Conservation (phyloP, 2,113 vertebrate species). For the Odobenus rosmarus region DNA sequence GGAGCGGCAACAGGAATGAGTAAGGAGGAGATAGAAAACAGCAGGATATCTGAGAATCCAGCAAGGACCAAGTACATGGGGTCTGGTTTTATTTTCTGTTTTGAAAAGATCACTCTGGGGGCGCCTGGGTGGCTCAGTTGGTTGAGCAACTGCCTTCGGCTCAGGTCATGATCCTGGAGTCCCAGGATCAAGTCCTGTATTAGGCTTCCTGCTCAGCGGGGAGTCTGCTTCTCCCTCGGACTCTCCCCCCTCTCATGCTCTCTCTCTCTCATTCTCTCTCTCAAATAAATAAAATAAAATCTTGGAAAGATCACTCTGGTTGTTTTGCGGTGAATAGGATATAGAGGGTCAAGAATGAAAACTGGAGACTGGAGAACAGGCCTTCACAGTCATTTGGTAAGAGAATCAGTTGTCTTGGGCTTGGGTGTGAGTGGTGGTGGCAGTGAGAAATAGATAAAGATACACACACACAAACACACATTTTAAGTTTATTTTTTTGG, state of each 20-base stretch:
- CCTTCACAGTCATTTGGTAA: neutral
- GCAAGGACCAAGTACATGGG: neutral
- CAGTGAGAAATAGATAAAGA: neutral
- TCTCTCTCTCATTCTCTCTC: too few relatives aligned
- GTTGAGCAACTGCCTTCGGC: too few relatives aligned
- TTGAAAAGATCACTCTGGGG: neutral
- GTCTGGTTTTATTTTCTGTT: neutral
- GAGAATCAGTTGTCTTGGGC: neutral
- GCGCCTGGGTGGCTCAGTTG: too few relatives aligned
- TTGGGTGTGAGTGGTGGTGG: neutral
- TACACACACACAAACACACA: neutral
- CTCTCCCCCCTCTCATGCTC: too few relatives aligned
- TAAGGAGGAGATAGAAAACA: neutral
- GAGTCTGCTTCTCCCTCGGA: too few relatives aligned
- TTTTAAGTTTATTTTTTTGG: neutral
- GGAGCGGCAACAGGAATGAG: neutral
- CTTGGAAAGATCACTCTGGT: neutral
- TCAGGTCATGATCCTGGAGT: too few relatives aligned
- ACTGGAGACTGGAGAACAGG: neutral
- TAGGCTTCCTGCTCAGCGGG: too few relatives aligned
- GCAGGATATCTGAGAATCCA: neutral
- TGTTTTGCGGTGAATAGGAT: neutral
- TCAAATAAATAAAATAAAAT: too few relatives aligned
- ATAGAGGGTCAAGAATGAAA: neutral
- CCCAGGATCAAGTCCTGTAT: too few relatives aligned